Base-by-base conservation (phyloP, 2,797 vertebrate species). In the Hozukius guyotensis region DNA sequence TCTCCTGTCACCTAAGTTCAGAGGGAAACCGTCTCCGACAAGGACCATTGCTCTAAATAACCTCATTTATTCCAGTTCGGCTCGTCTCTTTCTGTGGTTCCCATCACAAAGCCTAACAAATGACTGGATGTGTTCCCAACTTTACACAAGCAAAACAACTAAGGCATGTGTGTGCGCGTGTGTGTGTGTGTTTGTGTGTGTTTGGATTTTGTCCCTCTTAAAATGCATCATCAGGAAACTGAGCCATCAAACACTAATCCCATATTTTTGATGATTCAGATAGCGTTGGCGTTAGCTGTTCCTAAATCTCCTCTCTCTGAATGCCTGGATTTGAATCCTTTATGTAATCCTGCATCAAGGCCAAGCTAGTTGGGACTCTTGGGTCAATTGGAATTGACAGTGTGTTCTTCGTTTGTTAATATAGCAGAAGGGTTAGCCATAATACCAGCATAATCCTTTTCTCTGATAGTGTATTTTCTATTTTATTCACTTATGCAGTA, bases 201-300 rank as follows among this genome's bases (percentile, higher is more conserved):
- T 31, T 49, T 55, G 63, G 55, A 76, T 84, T 83, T 42, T 46
- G 76, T 83, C 67, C 59, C 86, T 85, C 67, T 87, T 77, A 68
- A 87, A 91, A 89, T 20, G 80, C 88, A 91, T 66, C 82, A 90
- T 46, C 56, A 73, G 62, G 65, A 90, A 88, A 87, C 74, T 65
- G 78, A 89, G 84, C 84, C 85, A 81, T 89, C 81, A 85, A 85
- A 92, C 72, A 73, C 73, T 92, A 89, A 89, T 90, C 84, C 77
- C 74, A 81, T 86, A 89, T 86, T 81, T 87, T 86, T 92, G 85
- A 89, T 89, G 85, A 89, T 83, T 92, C 85, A 83, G 84, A 92
- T 88, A 82, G 76, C 38, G 31, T 77, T 87, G 82, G 77, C 12
- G 71, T 90, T 89, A 77, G 86, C 77, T 81, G 78, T 83, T 88